phyloP scores from a whole-genome alignment of 2,797 vertebrate species.

The Pachyuromys duprasi region DNA sequence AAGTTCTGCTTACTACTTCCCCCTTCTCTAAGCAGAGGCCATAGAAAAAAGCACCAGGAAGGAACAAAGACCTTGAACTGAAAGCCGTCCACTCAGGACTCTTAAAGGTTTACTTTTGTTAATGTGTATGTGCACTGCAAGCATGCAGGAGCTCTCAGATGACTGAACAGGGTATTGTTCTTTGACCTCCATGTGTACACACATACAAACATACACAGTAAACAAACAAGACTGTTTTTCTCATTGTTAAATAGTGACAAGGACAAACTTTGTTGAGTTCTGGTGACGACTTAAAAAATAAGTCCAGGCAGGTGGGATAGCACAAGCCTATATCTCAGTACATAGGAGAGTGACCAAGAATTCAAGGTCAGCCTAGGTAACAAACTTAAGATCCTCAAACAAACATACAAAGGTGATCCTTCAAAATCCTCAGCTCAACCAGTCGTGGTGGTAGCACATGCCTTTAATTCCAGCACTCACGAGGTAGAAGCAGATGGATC shows the following conservation, averaged over 20 bases:
- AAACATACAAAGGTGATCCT: neutral
- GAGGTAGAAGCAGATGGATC: neutral
- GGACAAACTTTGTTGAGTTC: neutral
- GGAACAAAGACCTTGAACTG: conserved; percentile 3
- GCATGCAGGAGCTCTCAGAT: neutral
- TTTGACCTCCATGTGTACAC: neutral
- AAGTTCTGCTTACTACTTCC: conserved; percentile 34
- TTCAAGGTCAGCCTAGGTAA: neutral
- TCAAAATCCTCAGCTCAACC: neutral
- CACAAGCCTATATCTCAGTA: neutral
- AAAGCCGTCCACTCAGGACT: conserved; percentile 26
- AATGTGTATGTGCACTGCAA: neutral
- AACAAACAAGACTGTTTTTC: neutral
- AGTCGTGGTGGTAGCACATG: neutral
- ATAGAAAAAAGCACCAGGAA: neutral
- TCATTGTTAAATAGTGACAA: neutral
- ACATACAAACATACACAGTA: neutral
- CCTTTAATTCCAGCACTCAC: neutral
- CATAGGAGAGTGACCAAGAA: neutral
- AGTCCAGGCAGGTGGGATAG: neutral
- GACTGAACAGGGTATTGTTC: neutral
- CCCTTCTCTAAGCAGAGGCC: conserved; percentile 36
- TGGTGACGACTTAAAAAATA: neutral
- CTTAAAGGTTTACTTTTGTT: neutral
- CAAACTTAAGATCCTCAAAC: neutral